Conservation (phyloP, 2,113 vertebrate species). For the Opisthocomus hoazin region DNA sequence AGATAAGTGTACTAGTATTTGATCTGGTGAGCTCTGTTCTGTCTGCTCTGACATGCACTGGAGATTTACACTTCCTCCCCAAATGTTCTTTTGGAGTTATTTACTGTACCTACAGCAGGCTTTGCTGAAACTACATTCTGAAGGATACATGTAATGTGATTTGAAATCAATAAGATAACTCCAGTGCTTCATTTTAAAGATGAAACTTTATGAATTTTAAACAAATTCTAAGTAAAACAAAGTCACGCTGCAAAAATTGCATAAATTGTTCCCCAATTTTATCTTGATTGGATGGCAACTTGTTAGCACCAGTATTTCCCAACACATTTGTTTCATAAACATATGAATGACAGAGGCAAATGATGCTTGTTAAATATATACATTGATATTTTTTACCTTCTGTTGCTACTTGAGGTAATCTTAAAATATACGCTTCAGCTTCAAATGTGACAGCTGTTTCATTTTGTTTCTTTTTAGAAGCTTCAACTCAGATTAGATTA, state of each 20-base stretch:
- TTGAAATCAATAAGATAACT: constrained; percentile 7
- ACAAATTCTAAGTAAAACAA: neutral
- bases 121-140: constrained; percentile 24
- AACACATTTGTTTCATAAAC: neutral
- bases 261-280: neutral
- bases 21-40: constrained; percentile 23
- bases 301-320: neutral
- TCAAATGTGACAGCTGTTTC: constrained; percentile 15
- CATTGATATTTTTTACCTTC: constrained; percentile 44
- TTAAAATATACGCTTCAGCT: constrained; percentile 23
- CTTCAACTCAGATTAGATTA: constrained; percentile 6
- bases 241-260: neutral
- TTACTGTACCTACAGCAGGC: constrained; percentile 6
- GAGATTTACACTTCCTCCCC: constrained; percentile 3
- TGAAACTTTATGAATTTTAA: constrained; percentile 19
- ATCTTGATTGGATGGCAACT: neutral
- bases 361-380: constrained; percentile 22
- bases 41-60: neutral
- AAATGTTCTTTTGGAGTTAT: constrained; percentile 26
- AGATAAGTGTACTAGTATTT: neutral
- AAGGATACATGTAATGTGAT: neutral
- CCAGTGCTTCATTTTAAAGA: neutral
- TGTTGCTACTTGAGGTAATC: constrained; percentile 29
- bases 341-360: constrained; percentile 34
- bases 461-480: neutral